Base-by-base conservation (phyloP, 2,113 vertebrate species). In the Artemisiospiza belli region DNA sequence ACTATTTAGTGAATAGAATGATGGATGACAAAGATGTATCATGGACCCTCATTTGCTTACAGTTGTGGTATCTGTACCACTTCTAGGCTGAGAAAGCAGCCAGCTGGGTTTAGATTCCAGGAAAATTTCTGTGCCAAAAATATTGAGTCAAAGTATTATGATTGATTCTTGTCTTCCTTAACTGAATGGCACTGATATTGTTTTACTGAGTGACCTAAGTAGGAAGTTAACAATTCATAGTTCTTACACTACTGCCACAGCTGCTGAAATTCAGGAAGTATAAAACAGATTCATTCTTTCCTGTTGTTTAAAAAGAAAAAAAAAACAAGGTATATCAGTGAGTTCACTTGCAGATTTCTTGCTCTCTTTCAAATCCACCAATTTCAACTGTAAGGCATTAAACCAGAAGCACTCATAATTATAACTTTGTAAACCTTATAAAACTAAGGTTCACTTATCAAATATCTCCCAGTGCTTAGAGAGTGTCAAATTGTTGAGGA, bases 261-360 rank as follows among this genome's bases (percentile, higher is more conserved):
- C 66, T 94, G 73, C 69, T 91, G 69, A 92, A 83, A 87, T 78
- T 87, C 73, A 89, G 89, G 83, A 92, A 91, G 47, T 78, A 30
- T 62, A 68, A 87, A 84, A 37, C 28, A 22, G 22, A 78, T 84
- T 81, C 33, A 61, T 89, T 87, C 37, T 87, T 95, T 91, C 41
- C 57, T 85, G 37, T 30, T 62, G 8, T 33, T 85, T 4, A 4
- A 13, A 44, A 30, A 64, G 37, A 31, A 43, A 14, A 33, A 57
- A 22, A 52, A 54, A 68, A 10, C 46, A 46, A 49, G 18, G n/a
- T 2, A 0, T 37, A 43, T 49, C 5, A 44, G 17, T 51, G 20
- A 73, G 11, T 84, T 82, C 1, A 27, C 5, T 46, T 74, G 33
- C 35, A 62, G 54, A 47, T 85, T 81, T 84, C 12, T 84, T 75